Evolutionary conservation across 2,888 invertebrate species (phyloP), one percentile per base, ranked within the genome.

Genomic region (Tanaodytes sp.): DNA sequence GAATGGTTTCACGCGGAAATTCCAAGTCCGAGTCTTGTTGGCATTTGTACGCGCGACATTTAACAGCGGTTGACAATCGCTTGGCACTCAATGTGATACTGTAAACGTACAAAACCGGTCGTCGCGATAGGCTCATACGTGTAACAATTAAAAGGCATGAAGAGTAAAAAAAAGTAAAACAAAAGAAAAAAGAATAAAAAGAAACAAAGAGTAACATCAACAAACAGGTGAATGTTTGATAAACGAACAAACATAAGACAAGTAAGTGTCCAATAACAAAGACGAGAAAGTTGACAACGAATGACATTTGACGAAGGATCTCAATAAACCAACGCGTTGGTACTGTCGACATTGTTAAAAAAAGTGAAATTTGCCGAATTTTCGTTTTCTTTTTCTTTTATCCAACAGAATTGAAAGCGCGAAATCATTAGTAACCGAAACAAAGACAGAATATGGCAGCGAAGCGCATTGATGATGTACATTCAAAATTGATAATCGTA

Each of bases 21-120:
- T 36, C 45, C 20, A 20, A 23, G 14, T 46, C 16, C 51, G 48
- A 42, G 46, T 27, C 1, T 39, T 52, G 68, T 58, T 42, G 68
- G 57, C 58, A 51, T 63, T 63, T 63, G 54, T 51, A 57, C 42
- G 49, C 55, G 62, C 23, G 46, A 51, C 52, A 40, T 62, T 73
- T 74, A 43, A 67, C 65, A 73, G 75, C 73, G 78, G 76, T 72
- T 76, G 77, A 72, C 76, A 64, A 73, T 80, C 78, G 77, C 71
- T 73, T 73, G 77, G 75, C 77, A 79, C 78, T 79, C 75, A 81
- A 83, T 84, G 84, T 84, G 84, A 84, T 84, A 84, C 78, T 79
- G 79, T 79, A 81, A 68, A 82, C 82, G 83, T 84, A 84, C 82
- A 84, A 84, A 82, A 75, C 73, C 73, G 76, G 77, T 78, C 73